Evolutionary conservation across 2,888 invertebrate genomes (phyloP).

Genomic region (Rhagophthalmus giganteus): DNA sequence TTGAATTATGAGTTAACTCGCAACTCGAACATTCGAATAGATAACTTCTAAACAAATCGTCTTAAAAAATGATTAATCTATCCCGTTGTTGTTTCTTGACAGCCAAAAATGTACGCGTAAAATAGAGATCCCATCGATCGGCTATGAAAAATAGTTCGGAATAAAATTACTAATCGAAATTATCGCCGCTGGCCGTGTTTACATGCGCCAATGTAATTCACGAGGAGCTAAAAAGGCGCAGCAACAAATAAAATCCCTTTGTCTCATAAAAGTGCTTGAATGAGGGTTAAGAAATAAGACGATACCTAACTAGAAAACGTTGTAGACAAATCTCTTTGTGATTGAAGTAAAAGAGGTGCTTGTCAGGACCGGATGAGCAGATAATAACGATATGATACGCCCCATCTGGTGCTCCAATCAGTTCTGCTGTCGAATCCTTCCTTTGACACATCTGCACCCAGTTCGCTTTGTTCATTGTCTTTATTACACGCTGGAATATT

Average conservation of each 20-base stretch:
- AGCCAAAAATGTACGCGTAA: no score
- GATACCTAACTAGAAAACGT: conserved; percentile 23
- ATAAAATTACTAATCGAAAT: no score
- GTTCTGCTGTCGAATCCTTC: conserved; percentile 47
- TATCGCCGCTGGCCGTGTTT: no score
- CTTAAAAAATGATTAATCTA: no score
- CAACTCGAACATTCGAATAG: no score
- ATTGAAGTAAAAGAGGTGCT: conserved; percentile 43
- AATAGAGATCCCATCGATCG: no score
- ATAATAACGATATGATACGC: conserved; percentile 49
- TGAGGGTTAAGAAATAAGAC: conserved; percentile 22
- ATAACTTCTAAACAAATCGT: no score
- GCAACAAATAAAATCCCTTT: background rate
- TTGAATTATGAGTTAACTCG: no score
- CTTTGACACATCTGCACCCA: conserved; percentile 33
- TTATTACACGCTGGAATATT: conserved; percentile 29
- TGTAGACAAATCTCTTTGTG: conserved; percentile 47
- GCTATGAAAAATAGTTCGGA: no score
- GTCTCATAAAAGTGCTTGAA: background rate
- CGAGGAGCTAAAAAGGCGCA: background rate
- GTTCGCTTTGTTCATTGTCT: conserved; percentile 26
- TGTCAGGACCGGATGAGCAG: conserved; percentile 49
- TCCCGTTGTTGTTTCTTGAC: no score
- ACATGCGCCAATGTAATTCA: background rate
- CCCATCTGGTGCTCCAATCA: conserved; percentile 51